These are phyloP conservation scores for Mergus octosetaceus DNA, from an alignment of 2,797 vertebrate species.

Conservation along the genomic window DNA sequence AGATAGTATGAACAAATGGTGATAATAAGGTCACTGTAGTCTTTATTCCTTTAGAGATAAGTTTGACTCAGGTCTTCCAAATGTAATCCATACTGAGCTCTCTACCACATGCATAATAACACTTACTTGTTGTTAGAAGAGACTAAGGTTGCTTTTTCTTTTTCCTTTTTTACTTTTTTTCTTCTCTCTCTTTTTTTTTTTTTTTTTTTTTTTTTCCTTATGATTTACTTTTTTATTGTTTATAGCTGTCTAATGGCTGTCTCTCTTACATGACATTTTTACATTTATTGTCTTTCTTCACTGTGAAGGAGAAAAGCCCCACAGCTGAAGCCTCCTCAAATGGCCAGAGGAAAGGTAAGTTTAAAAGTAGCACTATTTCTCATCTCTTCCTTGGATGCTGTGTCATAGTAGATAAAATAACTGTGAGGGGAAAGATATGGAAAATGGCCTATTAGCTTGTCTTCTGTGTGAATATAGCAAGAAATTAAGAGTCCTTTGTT, in stretches of 20 bases:
- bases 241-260: not conserved
- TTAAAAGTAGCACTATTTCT: not conserved
- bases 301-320: not conserved
- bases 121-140: not conserved
- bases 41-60: not conserved
- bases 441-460: not conserved
- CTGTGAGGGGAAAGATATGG: not conserved
- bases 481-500: not conserved
- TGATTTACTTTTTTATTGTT: not conserved
- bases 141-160: not conserved
- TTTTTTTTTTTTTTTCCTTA: not conserved
- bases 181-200: not conserved
- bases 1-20: not conserved
- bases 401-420: not conserved
- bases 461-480: not conserved
- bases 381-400: not conserved
- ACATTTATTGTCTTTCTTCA: not conserved
- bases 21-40: not conserved
- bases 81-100: not conserved
- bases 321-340: not conserved
- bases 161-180: fast-evolving
- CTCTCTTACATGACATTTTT: not conserved
- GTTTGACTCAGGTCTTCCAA: not conserved
- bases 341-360: not conserved
- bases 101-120: not conserved